A percentile compares a stretch with the other conserved stretches of the same genome.
Conservation (phyloP, 1,140 invertebrate genomes). For the Lepidurus arcticus region DNA sequence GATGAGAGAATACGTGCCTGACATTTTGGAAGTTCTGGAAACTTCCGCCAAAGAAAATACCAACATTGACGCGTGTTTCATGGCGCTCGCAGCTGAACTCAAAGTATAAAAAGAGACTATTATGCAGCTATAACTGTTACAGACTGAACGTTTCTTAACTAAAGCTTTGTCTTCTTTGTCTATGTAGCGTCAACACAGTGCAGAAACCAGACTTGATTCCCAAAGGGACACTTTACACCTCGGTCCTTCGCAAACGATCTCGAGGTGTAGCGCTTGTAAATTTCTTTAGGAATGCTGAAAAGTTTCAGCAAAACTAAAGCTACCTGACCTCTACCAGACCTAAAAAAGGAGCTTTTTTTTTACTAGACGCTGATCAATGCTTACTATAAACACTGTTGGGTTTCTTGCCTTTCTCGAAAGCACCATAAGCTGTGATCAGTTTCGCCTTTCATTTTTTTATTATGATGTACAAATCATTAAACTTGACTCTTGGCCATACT, state of each 20-base stretch:
- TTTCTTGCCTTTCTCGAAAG: too few relatives aligned
- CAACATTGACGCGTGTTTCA: constrained; percentile 86
- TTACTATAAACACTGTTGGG: too few relatives aligned
- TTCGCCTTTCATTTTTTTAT: too few relatives aligned
- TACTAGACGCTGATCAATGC: too few relatives aligned
- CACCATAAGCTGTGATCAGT: too few relatives aligned
- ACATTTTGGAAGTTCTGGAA: constrained; percentile 77
- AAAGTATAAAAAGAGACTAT: constrained; percentile 53
- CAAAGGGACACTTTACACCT: constrained; percentile 2
- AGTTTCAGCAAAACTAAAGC: not conserved
- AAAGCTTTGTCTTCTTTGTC: constrained; percentile 34
- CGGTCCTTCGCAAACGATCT: not conserved
- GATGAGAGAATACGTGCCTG: constrained; percentile 74
- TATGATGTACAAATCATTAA: too few relatives aligned
- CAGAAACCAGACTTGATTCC: constrained; percentile 2
- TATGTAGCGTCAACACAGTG: not conserved
- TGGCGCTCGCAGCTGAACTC: constrained; percentile 77
- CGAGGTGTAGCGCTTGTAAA: not conserved
- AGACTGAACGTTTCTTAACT: not conserved
- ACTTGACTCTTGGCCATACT: too few relatives aligned
- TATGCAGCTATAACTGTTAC: not conserved
- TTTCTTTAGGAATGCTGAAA: not conserved
- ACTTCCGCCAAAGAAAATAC: constrained; percentile 90
- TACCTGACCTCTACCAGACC: too few relatives aligned
- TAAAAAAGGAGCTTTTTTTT: too few relatives aligned